phyloP scores from a whole-genome alignment of 2,113 vertebrate genomes.

The Pampusana beccarii region DNA sequence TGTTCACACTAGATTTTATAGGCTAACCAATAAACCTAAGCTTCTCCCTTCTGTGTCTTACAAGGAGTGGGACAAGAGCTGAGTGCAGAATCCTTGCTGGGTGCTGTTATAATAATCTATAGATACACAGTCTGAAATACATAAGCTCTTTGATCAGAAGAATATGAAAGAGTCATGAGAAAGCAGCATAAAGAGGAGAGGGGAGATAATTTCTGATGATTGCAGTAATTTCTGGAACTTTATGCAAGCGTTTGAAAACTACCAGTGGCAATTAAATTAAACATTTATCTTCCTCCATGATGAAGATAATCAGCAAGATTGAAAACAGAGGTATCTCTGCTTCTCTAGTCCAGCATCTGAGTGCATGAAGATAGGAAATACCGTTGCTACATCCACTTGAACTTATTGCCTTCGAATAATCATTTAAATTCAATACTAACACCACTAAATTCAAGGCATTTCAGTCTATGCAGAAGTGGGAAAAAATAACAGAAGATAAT shows the following conservation, averaged over 20 bases:
- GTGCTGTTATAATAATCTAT: neutral
- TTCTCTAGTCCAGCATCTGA: neutral
- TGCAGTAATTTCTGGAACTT: neutral
- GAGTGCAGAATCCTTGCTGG: neutral
- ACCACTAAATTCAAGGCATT: neutral
- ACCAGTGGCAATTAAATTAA: neutral
- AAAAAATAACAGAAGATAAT: neutral
- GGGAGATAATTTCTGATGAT: neutral
- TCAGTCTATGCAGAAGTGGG: neutral
- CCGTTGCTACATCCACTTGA: neutral
- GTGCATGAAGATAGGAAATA: neutral
- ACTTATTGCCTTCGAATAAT: neutral
- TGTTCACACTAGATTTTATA: neutral
- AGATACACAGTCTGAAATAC: neutral
- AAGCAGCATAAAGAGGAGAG: neutral
- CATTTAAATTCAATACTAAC: neutral
- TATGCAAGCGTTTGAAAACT: neutral
- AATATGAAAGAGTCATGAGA: neutral
- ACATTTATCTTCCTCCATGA: neutral
- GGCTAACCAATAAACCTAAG: neutral
- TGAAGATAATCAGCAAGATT: neutral
- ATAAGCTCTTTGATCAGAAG: neutral
- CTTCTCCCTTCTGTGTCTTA: neutral
- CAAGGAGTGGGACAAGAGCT: neutral
- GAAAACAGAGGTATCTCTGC: neutral